Percentiles rank a stretch among this genome's conserved stretches.
These are phyloP conservation scores for Odontomyia ornata DNA, from an alignment of 2,888 invertebrate genomes.

Conservation along the genomic window DNA sequence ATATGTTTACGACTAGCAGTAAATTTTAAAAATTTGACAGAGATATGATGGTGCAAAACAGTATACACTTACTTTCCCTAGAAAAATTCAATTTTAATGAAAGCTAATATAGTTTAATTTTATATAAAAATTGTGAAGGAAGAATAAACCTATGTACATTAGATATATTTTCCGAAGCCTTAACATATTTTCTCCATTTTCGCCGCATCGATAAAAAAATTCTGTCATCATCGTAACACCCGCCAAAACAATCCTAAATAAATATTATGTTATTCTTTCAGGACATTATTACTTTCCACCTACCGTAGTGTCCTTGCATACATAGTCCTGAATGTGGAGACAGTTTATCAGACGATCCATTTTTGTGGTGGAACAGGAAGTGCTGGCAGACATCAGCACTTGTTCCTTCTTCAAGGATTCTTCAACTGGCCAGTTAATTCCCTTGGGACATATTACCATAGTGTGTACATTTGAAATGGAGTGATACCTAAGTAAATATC, in stretches of 20 bases:
- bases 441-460: slow-evolving; percentile 44
- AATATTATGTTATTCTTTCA: slow-evolving; percentile 41
- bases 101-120: no score
- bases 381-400: slow-evolving; percentile 4
- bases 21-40: no score
- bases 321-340: not conserved
- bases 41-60: no score
- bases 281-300: slow-evolving; percentile 44
- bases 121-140: no score
- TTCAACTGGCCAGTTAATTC: slow-evolving; percentile 44
- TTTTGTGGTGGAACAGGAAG: not conserved
- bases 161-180: not conserved
- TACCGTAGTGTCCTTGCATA: slow-evolving; percentile 1
- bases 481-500: slow-evolving; percentile 43
- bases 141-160: no score
- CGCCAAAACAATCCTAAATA: slow-evolving; percentile 43
- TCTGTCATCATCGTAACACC: slow-evolving; percentile 21
- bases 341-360: not conserved
- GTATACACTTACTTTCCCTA: no score
- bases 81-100: no score
- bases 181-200: not conserved
- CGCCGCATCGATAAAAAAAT: not conserved
- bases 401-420: slow-evolving; percentile 35
- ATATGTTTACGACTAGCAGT: no score
- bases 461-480: slow-evolving; percentile 45